phyloP scores from a whole-genome alignment of 2,797 vertebrate species.

The Sphenodon punctatus region DNA sequence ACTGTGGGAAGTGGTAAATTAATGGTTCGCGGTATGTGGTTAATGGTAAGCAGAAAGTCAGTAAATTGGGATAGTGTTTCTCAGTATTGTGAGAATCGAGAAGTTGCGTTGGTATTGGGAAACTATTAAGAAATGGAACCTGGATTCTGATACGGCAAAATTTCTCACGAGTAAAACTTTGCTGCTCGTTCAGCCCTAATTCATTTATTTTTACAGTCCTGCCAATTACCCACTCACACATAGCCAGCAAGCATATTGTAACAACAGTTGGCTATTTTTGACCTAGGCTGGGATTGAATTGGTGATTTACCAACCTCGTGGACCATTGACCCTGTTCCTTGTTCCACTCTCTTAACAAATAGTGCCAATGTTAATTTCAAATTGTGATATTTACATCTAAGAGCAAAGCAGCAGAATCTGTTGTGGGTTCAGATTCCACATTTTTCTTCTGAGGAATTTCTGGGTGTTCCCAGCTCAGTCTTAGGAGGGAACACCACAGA shows the following conservation, averaged over 20 bases:
- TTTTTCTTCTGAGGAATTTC: accelerated
- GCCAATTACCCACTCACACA: not conserved
- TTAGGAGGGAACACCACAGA: accelerated
- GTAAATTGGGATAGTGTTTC: no score
- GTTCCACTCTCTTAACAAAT: not conserved
- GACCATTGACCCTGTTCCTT: not conserved
- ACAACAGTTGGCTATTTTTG: not conserved
- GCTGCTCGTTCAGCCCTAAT: no score
- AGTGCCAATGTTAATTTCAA: not conserved
- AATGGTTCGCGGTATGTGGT: no score
- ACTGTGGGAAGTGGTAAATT: no score
- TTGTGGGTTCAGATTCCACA: accelerated
- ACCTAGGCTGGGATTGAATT: not conserved
- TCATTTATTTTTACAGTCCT: no score
- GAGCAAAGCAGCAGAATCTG: accelerated
- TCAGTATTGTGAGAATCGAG: no score
- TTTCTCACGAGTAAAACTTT: no score
- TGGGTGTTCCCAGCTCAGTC: accelerated
- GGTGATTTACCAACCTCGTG: not conserved
- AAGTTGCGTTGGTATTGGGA: no score
- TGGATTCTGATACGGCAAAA: no score
- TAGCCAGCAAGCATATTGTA: not conserved
- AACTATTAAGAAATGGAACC: no score
- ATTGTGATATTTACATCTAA: not conserved
- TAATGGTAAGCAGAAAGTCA: no score